Base-by-base conservation (phyloP, 2,888 invertebrate species). In the Rhopalosiphum nymphaeae region DNA sequence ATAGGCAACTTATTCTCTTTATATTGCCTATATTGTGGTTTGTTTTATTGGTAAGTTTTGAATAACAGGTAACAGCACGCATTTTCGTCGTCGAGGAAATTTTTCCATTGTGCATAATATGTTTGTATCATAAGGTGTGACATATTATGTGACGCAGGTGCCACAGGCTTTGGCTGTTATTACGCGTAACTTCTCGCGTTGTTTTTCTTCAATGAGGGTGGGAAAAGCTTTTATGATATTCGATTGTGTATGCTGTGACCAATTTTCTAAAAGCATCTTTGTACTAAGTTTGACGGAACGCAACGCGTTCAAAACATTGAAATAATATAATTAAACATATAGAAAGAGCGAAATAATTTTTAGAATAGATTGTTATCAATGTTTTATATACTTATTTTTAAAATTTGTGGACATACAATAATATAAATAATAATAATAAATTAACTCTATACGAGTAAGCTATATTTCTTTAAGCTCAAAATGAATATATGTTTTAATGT, bases 251-350 rank as follows among this genome's bases (percentile, higher is more conserved):
- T 53, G 84, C 29, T 53, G 42, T 42, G 49, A 91, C 84, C 91
- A 91, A 91, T 91, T 91, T 91, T 84, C 42, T 91, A 91, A 91
- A 91, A 84, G 91, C 91, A 53, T 85, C 53, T 67, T 84, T 53
- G 84, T 56, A 91, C n/a, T 21, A 84, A 36, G 26, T 91, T 84
- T 84, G 91, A 49, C 26, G 46, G 78, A 16, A 84, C 42, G 25
- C 36, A 49, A 42, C 16, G 42, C 4, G 26, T 78, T 78, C 78
- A 78, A 3, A 21, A 78, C 56, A 29, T 16, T 9, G 9, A 29
- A 42, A 36, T 91, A 44, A 91, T 44, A 42, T 29, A 29, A 53
- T 53, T 90, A 90, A 67, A 26, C 42, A 42, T 13, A 57, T 29
- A 42, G 57, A 42, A 42, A 89, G 25, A 26, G 89, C 29, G 56